Evolutionary conservation across 92 coral and sea anemone species (phyloP).

Genomic region (Palythoa grandis): DNA sequence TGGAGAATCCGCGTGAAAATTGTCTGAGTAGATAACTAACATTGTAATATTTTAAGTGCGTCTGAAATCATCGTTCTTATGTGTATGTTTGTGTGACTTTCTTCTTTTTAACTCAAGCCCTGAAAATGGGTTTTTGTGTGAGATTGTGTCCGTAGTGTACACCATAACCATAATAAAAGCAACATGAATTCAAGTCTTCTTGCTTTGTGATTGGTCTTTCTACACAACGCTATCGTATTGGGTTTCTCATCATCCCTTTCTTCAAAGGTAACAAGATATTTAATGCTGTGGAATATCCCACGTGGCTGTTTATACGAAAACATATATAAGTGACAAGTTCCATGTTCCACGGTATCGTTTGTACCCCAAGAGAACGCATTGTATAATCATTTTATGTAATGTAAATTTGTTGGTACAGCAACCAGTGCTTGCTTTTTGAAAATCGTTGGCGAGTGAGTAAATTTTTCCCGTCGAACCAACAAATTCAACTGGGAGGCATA

Average conservation of each 20-base stretch:
- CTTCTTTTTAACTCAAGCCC: conserved; percentile 71
- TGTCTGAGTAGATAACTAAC: conserved; percentile 23
- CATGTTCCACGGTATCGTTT: no score
- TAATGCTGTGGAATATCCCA: no score
- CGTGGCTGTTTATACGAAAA: no score
- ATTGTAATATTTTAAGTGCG: conserved; percentile 42
- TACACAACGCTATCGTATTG: not conserved
- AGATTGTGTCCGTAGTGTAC: conserved; percentile 40
- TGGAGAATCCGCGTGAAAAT: conserved; percentile 84
- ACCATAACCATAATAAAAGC: conserved; percentile 40
- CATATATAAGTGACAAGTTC: no score
- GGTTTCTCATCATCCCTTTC: not conserved
- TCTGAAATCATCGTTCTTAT: conserved; percentile 59
- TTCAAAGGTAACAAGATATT: no score
- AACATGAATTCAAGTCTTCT: conserved; percentile 17
- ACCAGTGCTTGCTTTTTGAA: no score
- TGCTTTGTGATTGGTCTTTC: not conserved
- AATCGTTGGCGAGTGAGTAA: no score
- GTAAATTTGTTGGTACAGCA: no score
- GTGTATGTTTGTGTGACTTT: conserved; percentile 71
- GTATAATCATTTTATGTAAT: no score
- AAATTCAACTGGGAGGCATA: no score
- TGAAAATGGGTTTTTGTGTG: conserved; percentile 78
- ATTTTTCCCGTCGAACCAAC: no score
- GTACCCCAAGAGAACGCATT: no score